Evolutionary conservation across 2,888 invertebrate genomes (phyloP), one percentile per base, ranked within the genome.

Genomic region (Drosophila demipolita): DNA sequence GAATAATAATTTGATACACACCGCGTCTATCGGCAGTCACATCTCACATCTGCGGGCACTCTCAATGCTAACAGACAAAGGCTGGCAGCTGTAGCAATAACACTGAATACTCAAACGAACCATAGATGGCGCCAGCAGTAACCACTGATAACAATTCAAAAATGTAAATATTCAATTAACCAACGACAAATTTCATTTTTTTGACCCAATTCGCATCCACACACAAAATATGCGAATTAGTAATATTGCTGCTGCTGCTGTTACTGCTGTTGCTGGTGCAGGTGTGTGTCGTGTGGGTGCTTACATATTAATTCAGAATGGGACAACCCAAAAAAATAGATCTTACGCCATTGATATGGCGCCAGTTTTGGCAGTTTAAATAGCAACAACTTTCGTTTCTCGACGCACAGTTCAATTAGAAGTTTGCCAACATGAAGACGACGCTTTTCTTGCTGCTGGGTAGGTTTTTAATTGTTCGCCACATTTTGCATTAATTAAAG

Each of bases 281-380:
- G 29, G 42, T 55, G 29, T 42, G 26, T 23, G 59, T 17, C 20
- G 72, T 87, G 85, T 85, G 85, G 85, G 85, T 86, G 89, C 72
- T 87, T 72, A 63, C 38, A 66, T 85, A 80, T 78, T 61, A 72
- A 75, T 78, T 78, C 72, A 48, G 64, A 60, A 54, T 48, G 26
- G 63, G 52, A 48, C 45, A 35, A 42, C 60, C 64, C 81, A 89
- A 87, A n/a, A 38, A 26, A 17, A 8, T 29, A 11, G 55, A 55
- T 55, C 38, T 17, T 1, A 29, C 57, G 45, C 48, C 52, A 33
- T 55, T 70, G 89, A 89, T 89, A 80, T 50, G 54, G 15, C 55
- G 38, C 35, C 48, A 38, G 32, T 59, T 65, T 62, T 57, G 29
- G 26, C 40, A 20, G 58, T 58, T 85, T 86, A 86, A 89, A 86